Conservation (phyloP, 1,140 invertebrate species). For the Dendroctonus ponderosae region DNA sequence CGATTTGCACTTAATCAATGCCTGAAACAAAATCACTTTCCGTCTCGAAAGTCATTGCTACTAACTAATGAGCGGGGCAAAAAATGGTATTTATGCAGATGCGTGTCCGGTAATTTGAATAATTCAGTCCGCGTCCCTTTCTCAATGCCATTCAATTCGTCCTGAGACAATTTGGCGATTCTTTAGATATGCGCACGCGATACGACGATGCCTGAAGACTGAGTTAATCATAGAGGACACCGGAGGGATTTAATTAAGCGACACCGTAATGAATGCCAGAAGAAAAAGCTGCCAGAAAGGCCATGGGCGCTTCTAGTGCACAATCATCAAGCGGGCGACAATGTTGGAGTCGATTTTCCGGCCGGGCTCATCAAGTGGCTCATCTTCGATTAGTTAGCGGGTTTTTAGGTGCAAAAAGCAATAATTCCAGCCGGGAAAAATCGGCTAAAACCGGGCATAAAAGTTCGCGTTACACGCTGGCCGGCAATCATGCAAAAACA, state of each 20-base stretch:
- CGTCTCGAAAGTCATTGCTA: constrained; percentile 14
- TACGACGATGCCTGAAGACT: constrained; percentile 15
- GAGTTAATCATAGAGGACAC: constrained; percentile 6
- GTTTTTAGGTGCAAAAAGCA: too few relatives aligned
- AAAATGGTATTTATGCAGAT: constrained; percentile 28
- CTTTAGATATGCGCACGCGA: constrained; percentile 24
- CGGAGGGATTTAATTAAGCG: not conserved
- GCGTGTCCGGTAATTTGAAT: constrained; percentile 8
- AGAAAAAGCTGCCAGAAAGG: too few relatives aligned
- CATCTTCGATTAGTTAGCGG: too few relatives aligned
- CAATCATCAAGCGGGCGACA: too few relatives aligned
- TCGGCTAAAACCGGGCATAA: not conserved
- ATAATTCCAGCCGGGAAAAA: too few relatives aligned
- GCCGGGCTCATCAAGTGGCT: too few relatives aligned
- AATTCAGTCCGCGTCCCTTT: not conserved
- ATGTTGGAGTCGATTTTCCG: too few relatives aligned
- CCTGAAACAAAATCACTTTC: constrained; percentile 24
- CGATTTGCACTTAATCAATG: constrained; percentile 12
- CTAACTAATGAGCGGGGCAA: constrained; percentile 15
- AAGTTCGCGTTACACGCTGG: constrained; percentile 14
- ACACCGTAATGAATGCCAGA: not conserved
- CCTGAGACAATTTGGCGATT: constrained; percentile 12
- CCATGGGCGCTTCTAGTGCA: too few relatives aligned
- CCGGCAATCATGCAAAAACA: constrained; percentile 29
- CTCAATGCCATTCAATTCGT: not conserved